Evolutionary conservation across 30 jellyfish, hydroid and myxozoan species (phyloP).

Genomic region (Pelagia noctiluca): DNA sequence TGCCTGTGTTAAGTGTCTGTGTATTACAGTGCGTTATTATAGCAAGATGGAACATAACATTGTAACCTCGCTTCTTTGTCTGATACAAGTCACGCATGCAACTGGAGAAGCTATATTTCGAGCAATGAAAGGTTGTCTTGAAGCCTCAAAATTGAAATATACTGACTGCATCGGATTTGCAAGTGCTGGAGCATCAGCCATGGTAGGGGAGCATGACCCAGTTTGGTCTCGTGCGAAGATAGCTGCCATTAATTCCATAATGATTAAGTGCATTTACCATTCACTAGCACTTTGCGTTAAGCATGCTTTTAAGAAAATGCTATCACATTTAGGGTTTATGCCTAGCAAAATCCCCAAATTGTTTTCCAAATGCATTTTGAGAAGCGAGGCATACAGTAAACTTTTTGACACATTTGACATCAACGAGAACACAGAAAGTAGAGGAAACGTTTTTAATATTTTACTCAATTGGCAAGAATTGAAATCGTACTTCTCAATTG

Average conservation of each 20-base stretch:
- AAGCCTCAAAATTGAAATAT: neutral
- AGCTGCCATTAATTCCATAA: slow-evolving; percentile 50
- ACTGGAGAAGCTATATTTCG: slow-evolving; percentile 35
- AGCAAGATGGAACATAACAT: slow-evolving; percentile 39
- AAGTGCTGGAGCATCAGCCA: slow-evolving; percentile 27
- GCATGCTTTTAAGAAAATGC: slow-evolving; percentile 55
- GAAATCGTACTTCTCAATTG: slow-evolving; percentile 59
- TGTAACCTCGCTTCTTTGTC: slow-evolving; percentile 38
- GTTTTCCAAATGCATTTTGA: slow-evolving; percentile 58
- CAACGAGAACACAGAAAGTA: slow-evolving; percentile 61
- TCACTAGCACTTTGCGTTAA: slow-evolving; percentile 63
- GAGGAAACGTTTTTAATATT: slow-evolving; percentile 50
- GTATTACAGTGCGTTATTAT: slow-evolving; percentile 40
- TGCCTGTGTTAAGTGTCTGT: slow-evolving; percentile 27
- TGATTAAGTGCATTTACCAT: slow-evolving; percentile 70
- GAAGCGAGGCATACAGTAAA: slow-evolving; percentile 66
- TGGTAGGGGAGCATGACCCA: slow-evolving; percentile 32
- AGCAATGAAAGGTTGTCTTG: slow-evolving; percentile 7
- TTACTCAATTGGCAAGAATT: slow-evolving; percentile 70
- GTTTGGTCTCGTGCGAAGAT: slow-evolving; percentile 39
- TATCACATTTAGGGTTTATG: slow-evolving; percentile 50
- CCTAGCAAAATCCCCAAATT: slow-evolving; percentile 36
- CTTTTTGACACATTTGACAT: slow-evolving; percentile 53
- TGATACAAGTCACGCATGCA: slow-evolving; percentile 35
- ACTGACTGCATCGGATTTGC: slow-evolving; percentile 16